These are phyloP conservation scores for Patagioenas fasciata DNA, from an alignment of 2,113 vertebrate species.

Conservation along the genomic window DNA sequence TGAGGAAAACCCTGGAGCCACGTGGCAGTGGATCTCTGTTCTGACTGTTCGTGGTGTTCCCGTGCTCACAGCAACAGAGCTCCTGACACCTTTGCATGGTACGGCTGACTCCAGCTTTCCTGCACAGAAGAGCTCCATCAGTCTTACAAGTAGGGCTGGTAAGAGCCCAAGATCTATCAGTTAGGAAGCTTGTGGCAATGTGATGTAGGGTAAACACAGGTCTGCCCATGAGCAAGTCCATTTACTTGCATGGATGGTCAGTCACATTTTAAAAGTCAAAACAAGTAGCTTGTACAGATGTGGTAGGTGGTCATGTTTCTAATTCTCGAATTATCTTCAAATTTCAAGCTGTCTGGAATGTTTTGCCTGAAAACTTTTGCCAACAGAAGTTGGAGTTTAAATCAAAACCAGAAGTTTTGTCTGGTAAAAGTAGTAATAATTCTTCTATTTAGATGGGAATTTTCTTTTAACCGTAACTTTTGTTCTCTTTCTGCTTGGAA, in stretches of 20 bases:
- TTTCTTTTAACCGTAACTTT: not conserved
- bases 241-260: not conserved
- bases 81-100: not conserved
- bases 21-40: not conserved
- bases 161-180: not conserved
- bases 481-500: not conserved
- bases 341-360: conserved; percentile 32
- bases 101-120: not conserved
- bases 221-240: not conserved
- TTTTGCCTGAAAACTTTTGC: not conserved
- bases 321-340: conserved; percentile 10
- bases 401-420: not conserved
- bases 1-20: not conserved
- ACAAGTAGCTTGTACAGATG: not conserved
- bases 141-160: fast-evolving
- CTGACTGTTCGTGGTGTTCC: not conserved
- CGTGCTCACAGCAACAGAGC: not conserved
- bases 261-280: not conserved
- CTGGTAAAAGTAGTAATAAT: not conserved
- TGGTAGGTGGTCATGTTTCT: not conserved
- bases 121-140: not conserved
- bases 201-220: not conserved
- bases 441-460: not conserved
- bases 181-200: not conserved
- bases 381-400: not conserved